Conservation (phyloP, 2,888 invertebrate species). For the Noctua pronuba region DNA sequence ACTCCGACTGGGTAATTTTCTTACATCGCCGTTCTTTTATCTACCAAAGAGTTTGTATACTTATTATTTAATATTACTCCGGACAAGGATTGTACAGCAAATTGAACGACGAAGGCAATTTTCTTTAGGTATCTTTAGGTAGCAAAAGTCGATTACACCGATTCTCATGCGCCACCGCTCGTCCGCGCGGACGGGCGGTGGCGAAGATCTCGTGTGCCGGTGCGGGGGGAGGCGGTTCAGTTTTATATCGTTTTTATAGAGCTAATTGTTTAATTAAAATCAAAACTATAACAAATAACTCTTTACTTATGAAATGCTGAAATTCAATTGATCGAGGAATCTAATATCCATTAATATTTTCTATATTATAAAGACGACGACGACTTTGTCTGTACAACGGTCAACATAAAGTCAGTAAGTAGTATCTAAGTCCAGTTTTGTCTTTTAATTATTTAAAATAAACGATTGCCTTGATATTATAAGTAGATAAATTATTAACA, state of each 20-base stretch:
- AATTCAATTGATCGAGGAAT: background rate
- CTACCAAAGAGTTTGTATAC: background rate
- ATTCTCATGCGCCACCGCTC: background rate
- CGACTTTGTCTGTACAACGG: background rate
- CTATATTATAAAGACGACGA: background rate
- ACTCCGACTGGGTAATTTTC: conserved; percentile 21
- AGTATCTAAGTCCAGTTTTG: background rate
- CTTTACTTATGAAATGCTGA: background rate
- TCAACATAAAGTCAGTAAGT: background rate
- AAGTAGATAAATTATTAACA: background rate
- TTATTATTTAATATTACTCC: conserved; percentile 5
- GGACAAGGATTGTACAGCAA: background rate
- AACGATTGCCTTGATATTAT: background rate
- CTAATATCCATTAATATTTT: background rate
- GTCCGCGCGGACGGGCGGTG: too few relatives aligned
- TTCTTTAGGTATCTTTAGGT: too few relatives aligned
- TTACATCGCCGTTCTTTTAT: background rate
- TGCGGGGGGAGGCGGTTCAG: background rate
- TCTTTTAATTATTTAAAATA: conserved; percentile 1
- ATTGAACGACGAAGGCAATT: background rate
- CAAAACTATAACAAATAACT: background rate
- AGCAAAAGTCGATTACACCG: background rate
- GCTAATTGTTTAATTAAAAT: background rate
- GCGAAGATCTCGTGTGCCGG: background rate
- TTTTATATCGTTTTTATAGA: background rate